Conservation (phyloP, 2,888 invertebrate genomes). For the Drosophila nr. perissopoda region DNA sequence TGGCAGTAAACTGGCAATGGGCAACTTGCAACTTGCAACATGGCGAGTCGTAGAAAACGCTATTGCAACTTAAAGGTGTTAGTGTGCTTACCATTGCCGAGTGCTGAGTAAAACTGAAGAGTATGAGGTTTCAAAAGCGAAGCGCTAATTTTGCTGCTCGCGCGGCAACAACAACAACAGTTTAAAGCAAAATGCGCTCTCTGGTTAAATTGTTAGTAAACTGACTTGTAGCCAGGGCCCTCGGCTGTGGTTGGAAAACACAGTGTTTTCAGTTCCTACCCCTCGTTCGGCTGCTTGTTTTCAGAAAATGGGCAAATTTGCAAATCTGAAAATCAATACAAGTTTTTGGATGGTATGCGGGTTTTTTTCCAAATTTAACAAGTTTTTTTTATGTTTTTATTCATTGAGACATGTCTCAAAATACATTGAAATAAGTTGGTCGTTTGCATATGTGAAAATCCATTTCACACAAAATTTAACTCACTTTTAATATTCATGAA, state of each 20-base stretch:
- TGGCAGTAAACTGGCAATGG: slow-evolving; percentile 10
- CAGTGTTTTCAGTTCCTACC: slow-evolving; percentile 1
- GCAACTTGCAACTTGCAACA: slow-evolving; percentile 38
- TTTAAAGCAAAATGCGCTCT: slow-evolving; percentile 13
- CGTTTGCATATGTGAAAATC: background rate
- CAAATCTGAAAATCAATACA: slow-evolving; percentile 52
- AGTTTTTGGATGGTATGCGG: slow-evolving; percentile 16
- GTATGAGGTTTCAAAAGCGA: slow-evolving; percentile 17
- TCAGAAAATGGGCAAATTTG: slow-evolving; percentile 9
- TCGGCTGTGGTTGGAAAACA: slow-evolving; percentile 23
- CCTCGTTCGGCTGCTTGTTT: slow-evolving; percentile 33
- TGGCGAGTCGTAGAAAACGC: slow-evolving; percentile 46
- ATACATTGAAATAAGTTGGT: background rate
- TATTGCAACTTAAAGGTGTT: slow-evolving; percentile 40
- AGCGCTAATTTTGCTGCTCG: slow-evolving; percentile 67
- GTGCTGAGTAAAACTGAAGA: background rate
- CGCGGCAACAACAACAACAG: slow-evolving; percentile 21
- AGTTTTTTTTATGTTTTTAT: background rate
- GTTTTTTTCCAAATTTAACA: background rate
- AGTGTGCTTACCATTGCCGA: slow-evolving; percentile 32
- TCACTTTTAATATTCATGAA: background rate
- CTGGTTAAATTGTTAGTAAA: slow-evolving; percentile 69
- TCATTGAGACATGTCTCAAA: background rate
- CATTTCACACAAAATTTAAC: background rate
- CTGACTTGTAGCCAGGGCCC: slow-evolving; percentile 35